Conservation (phyloP, 2,113 vertebrate species). For the Trichechus manatus region DNA sequence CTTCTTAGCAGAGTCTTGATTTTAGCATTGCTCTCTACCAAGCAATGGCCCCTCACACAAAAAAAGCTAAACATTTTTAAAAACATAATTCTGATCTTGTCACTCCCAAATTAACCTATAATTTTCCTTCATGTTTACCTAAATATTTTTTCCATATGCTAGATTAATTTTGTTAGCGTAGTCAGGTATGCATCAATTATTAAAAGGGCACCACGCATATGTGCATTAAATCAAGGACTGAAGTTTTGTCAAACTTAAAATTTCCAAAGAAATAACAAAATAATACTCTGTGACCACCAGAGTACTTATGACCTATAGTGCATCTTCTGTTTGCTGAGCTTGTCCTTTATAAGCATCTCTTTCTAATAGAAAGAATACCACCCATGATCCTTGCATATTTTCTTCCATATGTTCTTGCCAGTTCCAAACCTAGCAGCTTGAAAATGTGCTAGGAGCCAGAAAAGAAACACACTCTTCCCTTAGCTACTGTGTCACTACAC, state of each 20-base stretch:
- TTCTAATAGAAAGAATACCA: not conserved
- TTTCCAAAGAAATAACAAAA: not conserved
- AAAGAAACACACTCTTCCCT: not conserved
- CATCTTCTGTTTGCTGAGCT: not conserved
- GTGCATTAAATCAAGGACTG: not conserved
- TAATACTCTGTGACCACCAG: not conserved
- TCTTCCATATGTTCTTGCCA: not conserved
- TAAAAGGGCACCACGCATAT: not conserved
- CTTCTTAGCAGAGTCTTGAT: not conserved
- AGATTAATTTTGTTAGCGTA: not conserved
- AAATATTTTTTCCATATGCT: constrained; percentile 13
- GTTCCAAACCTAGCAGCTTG: not conserved
- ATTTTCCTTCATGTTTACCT: not conserved
- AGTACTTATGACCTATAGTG: not conserved
- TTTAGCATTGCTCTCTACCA: not conserved
- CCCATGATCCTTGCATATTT: not conserved
- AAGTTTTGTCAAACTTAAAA: not conserved
- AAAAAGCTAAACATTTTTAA: not conserved
- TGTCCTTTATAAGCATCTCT: not conserved
- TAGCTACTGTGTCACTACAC: not conserved
- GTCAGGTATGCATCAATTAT: not conserved
- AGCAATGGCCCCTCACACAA: not conserved
- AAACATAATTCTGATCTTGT: constrained; percentile 1
- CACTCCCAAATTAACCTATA: not conserved
- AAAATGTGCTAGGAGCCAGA: not conserved